Evolutionary conservation across 2,113 vertebrate genomes (phyloP), one percentile per base, ranked within the genome.

Genomic region (Ceyx cyanopectus): DNA sequence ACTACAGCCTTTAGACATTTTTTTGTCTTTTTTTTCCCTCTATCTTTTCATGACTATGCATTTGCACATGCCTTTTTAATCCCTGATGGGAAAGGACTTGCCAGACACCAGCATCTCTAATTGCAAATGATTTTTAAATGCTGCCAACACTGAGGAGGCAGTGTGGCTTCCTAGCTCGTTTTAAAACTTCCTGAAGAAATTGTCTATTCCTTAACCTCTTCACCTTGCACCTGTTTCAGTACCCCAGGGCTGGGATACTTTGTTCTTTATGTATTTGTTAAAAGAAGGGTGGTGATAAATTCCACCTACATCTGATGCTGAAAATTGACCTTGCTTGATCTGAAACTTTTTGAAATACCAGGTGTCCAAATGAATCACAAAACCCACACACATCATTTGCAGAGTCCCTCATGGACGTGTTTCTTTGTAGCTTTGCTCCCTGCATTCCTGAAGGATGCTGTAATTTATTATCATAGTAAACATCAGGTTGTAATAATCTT

Each of bases 391-490:
- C 29, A 81, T 14, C 72, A 14, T 79, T 94, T 81, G 32, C 58
- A 75, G 34, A 30, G 34, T 11, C 37, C 50, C 15, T 81, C 23
- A 65, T 1, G 4, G 77, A 74, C 43, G 26, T 32, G 20, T 69
- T 82, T 75, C 61, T 66, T 80, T 93, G 67, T 78, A 85, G 29
- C 34, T 76, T 85, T 79, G 72, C 43, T 87, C 37, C 37, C 61
- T n/a, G 26, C 74, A 85, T 92, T 95, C 80, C 80, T 85, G 72
- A 85, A 60, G 7, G 29, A 56, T 73, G 7, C 6, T 74, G 43
- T 94, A 85, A 91, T 82, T 87, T 91, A 56, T 89, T 89, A 70
- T 58, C 24, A 63, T n/a, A 69, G 58, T 87, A 87, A 94, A 85
- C 81, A 91, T 90, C 75, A 80, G 48, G 67, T 87, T 91, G 69